Conservation (phyloP, 2,888 invertebrate genomes). For the Ptychoptera albimana region DNA sequence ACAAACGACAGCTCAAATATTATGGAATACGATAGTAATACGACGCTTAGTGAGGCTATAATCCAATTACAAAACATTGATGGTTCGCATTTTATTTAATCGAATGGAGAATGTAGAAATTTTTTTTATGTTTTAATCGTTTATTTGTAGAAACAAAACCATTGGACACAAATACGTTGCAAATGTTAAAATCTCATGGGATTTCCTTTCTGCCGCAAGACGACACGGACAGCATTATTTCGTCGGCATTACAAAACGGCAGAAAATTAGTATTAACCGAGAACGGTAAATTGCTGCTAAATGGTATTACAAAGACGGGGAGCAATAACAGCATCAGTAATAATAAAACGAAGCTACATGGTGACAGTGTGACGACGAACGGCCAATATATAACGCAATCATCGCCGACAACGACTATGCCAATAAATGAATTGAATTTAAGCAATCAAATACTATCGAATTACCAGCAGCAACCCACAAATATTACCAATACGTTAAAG, state of each 20-base stretch:
- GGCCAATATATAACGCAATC: neutral
- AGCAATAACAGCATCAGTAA: neutral
- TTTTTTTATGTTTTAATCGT: no score
- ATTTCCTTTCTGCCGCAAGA: constrained; percentile 75
- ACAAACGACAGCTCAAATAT: constrained; percentile 1
- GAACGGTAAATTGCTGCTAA: constrained; percentile 59
- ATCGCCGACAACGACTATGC: neutral
- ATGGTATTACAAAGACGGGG: constrained; percentile 21
- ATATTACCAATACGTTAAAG: neutral
- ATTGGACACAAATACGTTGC: constrained; percentile 29
- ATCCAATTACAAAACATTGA: constrained; percentile 8
- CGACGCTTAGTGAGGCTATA: constrained; percentile 9
- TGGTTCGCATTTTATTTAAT: no score
- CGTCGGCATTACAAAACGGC: constrained; percentile 70
- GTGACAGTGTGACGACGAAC: neutral
- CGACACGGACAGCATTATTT: constrained; percentile 50
- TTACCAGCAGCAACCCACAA: neutral
- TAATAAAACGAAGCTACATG: neutral
- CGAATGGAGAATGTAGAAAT: no score
- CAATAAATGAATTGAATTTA: neutral
- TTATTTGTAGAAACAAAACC: constrained; percentile 21
- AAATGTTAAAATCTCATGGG: constrained; percentile 68
- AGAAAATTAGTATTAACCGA: constrained; percentile 75
- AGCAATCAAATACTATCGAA: neutral
- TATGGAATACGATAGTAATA: constrained; percentile 5